Evolutionary conservation across 35 echinoderm and acorn worm species (phyloP).

Genomic region (Ptychodera flava): DNA sequence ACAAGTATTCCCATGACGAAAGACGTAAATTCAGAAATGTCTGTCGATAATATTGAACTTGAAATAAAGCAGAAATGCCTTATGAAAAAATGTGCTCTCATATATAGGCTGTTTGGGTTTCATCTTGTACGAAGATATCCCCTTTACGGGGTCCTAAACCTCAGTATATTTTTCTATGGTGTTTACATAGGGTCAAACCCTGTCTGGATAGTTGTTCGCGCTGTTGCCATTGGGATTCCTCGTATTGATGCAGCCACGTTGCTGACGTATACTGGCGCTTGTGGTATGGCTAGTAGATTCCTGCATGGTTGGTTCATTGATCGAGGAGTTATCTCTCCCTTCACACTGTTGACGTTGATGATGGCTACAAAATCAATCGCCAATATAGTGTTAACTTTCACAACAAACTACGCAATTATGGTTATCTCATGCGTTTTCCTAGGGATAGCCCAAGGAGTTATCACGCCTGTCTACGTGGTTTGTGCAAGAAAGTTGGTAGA

Average conservation of each 20-base stretch:
- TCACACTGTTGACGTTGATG: neutral
- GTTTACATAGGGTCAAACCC: too few species aligned
- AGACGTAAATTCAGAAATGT: too few species aligned
- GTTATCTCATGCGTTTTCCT: neutral
- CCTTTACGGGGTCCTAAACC: too few species aligned
- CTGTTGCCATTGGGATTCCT: neutral
- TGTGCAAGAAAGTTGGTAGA: neutral
- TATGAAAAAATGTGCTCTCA: too few species aligned
- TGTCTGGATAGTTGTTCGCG: neutral
- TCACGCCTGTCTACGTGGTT: neutral
- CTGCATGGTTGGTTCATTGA: neutral
- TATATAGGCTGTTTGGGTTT: too few species aligned
- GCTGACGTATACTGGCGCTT: neutral
- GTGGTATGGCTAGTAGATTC: neutral
- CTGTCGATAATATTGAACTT: too few species aligned
- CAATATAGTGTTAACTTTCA: neutral
- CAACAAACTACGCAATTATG: neutral
- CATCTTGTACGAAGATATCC: too few species aligned
- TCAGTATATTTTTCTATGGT: too few species aligned
- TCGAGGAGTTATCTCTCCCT: neutral
- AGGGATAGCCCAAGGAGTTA: neutral
- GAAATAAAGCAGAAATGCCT: too few species aligned
- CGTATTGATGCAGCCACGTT: neutral
- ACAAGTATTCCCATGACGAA: too few species aligned
- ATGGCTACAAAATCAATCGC: neutral